These are phyloP conservation scores for Zeugodacus cucurbitae DNA, from an alignment of 1,140 invertebrate genomes.

Conservation along the genomic window DNA sequence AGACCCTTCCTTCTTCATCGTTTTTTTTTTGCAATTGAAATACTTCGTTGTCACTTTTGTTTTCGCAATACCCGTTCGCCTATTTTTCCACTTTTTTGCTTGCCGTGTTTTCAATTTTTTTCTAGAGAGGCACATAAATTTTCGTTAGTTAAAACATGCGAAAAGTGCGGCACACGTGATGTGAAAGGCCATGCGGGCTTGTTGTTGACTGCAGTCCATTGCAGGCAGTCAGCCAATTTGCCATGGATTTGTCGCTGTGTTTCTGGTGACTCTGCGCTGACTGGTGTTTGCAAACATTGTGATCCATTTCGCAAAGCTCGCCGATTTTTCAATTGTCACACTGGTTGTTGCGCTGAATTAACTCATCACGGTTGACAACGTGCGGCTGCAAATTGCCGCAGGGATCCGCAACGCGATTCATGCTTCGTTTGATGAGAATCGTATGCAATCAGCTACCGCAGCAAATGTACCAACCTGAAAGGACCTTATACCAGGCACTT, in stretches of 20 bases:
- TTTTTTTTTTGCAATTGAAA: background rate
- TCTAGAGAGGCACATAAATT: background rate
- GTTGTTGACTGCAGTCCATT: background rate
- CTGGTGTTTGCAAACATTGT: constrained; percentile 25
- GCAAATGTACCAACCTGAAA: background rate
- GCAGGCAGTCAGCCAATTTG: background rate
- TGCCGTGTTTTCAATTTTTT: background rate
- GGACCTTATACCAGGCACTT: too few relatives aligned
- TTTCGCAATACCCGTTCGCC: background rate
- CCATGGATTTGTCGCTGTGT: background rate
- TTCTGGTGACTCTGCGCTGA: background rate
- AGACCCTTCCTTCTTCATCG: background rate
- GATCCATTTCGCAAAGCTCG: constrained; percentile 48
- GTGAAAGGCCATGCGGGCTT: background rate
- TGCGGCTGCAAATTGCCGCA: background rate
- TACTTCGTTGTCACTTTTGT: constrained; percentile 30
- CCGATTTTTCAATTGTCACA: constrained; percentile 62
- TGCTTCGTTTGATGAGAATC: constrained; percentile 53
- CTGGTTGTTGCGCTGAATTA: constrained; percentile 42
- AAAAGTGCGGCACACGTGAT: background rate
- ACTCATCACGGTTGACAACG: constrained; percentile 46
- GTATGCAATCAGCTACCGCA: constrained; percentile 21
- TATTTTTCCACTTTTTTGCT: background rate
- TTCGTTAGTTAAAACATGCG: background rate
- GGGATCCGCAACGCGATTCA: background rate